Evolutionary conservation across 2,797 vertebrate species (phyloP).

Genomic region (Lepilemur ruficaudatus): DNA sequence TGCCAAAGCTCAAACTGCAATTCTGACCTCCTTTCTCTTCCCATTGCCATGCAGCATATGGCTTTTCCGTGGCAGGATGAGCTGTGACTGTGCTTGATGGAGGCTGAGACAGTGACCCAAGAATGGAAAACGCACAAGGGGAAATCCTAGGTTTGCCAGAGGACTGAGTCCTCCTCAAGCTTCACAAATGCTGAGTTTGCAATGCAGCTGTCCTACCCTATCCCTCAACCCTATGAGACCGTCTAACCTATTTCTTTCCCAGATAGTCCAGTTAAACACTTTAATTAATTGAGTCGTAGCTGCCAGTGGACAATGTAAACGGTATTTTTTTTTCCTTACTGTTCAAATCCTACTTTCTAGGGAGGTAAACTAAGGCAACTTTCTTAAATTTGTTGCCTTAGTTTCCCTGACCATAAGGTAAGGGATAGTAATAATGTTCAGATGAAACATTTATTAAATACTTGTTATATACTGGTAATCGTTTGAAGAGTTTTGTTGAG

Average conservation of each 20-base stretch:
- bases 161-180: neutral
- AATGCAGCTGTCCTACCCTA: neutral
- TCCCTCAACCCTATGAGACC: neutral
- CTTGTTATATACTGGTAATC: neutral
- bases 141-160: neutral
- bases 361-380: neutral
- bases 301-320: neutral
- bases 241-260: no score
- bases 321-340: neutral
- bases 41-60: slow-evolving; percentile 88
- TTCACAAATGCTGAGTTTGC: neutral
- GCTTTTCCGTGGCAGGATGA: slow-evolving; percentile 90
- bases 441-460: neutral
- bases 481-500: neutral
- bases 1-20: neutral
- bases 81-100: slow-evolving; percentile 90
- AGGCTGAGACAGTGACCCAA: slow-evolving; percentile 87
- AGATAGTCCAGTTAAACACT: neutral
- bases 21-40: neutral
- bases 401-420: neutral
- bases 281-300: neutral
- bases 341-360: neutral
- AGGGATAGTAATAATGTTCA: neutral
- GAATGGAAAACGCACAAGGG: neutral
- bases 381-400: neutral